Conservation (phyloP, 2,888 invertebrate species). For the Ommatoiulus sabulosus region DNA sequence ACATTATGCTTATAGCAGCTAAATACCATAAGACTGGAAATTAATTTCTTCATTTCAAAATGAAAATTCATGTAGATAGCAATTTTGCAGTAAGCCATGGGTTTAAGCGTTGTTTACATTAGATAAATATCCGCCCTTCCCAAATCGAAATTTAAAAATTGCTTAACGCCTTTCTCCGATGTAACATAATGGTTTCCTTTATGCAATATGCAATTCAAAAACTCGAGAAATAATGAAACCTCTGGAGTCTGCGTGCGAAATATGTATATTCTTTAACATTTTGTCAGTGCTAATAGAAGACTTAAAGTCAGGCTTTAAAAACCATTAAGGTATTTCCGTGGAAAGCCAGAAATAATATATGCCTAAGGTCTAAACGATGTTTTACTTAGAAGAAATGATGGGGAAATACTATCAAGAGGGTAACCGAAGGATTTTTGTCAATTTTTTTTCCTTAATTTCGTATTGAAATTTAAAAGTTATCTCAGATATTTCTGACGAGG, state of each 20-base stretch:
- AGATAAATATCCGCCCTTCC: conserved; percentile 2
- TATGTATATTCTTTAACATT: not conserved
- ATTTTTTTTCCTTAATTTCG: conserved; percentile 1
- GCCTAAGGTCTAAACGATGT: not conserved
- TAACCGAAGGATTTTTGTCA: not conserved
- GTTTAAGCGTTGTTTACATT: not conserved
- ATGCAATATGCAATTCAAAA: conserved; percentile 19
- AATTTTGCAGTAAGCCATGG: not conserved
- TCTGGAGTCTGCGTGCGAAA: not conserved
- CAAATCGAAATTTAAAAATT: conserved; percentile 4
- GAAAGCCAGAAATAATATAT: not conserved
- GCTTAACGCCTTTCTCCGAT: not conserved
- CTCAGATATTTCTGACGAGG: conserved; percentile 5
- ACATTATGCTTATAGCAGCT: not conserved
- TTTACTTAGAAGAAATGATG: not conserved
- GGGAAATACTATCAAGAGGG: not conserved
- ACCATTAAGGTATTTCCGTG: conserved; percentile 10
- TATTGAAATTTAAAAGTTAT: conserved; percentile 5
- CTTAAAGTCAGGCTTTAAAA: not conserved
- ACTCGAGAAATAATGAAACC: not conserved
- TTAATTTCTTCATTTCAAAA: conserved; percentile 1
- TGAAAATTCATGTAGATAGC: not conserved
- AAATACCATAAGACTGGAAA: not conserved
- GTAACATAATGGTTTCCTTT: not conserved
- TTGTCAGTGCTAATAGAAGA: not conserved